Base-by-base conservation (phyloP, 2,113 vertebrate species). In the Gyps fulvus region DNA sequence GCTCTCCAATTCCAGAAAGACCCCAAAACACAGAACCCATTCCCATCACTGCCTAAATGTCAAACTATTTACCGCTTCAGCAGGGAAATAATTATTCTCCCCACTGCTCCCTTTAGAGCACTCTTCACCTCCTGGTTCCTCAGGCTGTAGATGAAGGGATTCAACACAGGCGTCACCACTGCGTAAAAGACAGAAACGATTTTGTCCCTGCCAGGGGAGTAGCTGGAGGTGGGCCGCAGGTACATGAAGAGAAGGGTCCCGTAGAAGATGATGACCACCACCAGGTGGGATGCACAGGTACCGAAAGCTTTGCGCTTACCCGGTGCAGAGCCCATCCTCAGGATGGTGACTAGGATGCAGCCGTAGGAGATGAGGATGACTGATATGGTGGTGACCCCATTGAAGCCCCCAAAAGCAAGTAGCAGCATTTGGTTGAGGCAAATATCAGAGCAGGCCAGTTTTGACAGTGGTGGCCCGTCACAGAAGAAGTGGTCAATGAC, bases 401-500 rank as follows among this genome's bases (percentile, higher is more conserved):
- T 91, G 42, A 96, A 67, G 16, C 73, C 85, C 34, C 90, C 93
- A 43, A 97, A 95, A 34, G 26, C 21, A n/a, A 96, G 65, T 9
- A 92, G 25, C 43, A 97, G 21, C 9, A 83, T 14, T 72, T 86
- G 66, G 47, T 87, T 94, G 26, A 91, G 82, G 23, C 4, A 14
- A 22, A 82, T 52, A 20, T 95, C 50, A 32, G 96, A 95, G 29
- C 96, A 97, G 6, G 95, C 45, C 82, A 97, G 78, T 20, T 73
- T 76, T 40, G 86, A 55, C 38, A 97, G 38, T 1, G 70, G 87
- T 32, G 96, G 69, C 32, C 83, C 77, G 31, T 97, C 89, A 8
- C 95, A 97, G 54, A 97, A 97, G 87, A 97, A 97, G 66, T 95
- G 96, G 17, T 88, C 93, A 26, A 97, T 93, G 72, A 96, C 3